phyloP scores from a whole-genome alignment of 2,888 invertebrate species.

The Cheilosia soror region DNA sequence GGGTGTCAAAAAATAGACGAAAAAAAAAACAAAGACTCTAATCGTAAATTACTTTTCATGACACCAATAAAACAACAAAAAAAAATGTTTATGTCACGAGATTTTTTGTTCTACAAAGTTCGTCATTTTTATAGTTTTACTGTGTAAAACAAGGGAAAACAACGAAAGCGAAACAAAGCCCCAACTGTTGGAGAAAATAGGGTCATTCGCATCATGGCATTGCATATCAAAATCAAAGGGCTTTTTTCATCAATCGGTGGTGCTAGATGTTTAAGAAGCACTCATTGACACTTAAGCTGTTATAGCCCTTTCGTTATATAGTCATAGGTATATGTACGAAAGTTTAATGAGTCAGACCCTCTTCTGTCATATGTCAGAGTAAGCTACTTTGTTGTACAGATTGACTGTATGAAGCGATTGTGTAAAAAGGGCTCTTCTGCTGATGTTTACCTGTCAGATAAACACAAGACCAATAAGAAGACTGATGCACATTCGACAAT shows the following conservation, averaged over 20 bases:
- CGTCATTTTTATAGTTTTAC: slow-evolving; percentile 45
- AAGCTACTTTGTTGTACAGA: slow-evolving; percentile 53
- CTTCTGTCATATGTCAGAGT: slow-evolving; percentile 53
- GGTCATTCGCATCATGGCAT: slow-evolving; percentile 61
- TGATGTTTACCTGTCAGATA: slow-evolving; percentile 53
- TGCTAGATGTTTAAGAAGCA: slow-evolving; percentile 32
- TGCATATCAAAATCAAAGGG: slow-evolving; percentile 56
- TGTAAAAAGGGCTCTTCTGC: slow-evolving; percentile 27
- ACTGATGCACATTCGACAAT: slow-evolving; percentile 24
- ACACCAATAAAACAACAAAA: slow-evolving; percentile 58
- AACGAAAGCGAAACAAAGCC: slow-evolving; percentile 44
- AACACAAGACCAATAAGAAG: slow-evolving; percentile 18
- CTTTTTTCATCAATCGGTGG: slow-evolving; percentile 10
- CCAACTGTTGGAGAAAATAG: slow-evolving; percentile 25
- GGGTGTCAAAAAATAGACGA: slow-evolving; percentile 45
- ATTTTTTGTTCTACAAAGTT: slow-evolving; percentile 40
- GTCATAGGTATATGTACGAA: too few species aligned
- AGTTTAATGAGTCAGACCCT: slow-evolving; percentile 1
- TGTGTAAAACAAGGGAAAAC: slow-evolving; percentile 33
- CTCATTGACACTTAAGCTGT: slow-evolving; percentile 36
- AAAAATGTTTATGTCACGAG: slow-evolving; percentile 49
- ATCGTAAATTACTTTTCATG: slow-evolving; percentile 63
- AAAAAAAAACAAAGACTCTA: neutral
- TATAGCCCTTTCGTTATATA: slow-evolving; percentile 3
- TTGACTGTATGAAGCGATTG: slow-evolving; percentile 29